Conservation (phyloP, 2,797 vertebrate genomes). For the Epinephelus malabaricus region DNA sequence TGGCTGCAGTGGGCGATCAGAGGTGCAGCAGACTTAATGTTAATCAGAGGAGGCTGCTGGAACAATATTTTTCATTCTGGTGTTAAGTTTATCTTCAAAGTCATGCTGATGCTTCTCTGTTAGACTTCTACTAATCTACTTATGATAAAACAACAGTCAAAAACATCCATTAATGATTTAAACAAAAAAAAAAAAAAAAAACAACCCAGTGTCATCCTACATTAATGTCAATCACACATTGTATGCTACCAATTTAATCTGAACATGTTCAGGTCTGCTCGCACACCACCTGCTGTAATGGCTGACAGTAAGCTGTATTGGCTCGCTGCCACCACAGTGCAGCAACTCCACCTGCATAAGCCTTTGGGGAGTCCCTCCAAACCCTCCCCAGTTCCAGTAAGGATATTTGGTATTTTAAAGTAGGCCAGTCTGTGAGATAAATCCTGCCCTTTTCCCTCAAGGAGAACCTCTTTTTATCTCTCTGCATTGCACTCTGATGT, state of each 20-base stretch:
- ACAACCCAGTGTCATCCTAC: neutral
- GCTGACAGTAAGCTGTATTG: neutral
- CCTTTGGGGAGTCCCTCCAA: constrained; percentile 39
- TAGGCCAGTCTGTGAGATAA: constrained; percentile 71
- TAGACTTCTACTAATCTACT: neutral
- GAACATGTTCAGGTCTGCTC: constrained; percentile 12
- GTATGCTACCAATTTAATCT: neutral
- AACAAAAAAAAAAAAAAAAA: neutral
- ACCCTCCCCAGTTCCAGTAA: constrained; percentile 21
- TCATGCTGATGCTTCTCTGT: neutral
- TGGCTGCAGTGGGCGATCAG: neutral
- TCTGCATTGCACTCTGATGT: constrained; percentile 51
- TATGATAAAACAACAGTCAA: neutral
- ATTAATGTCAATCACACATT: constrained; percentile 3
- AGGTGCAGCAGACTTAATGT: neutral
- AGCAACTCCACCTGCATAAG: constrained; percentile 43
- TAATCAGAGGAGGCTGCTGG: neutral
- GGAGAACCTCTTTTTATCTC: constrained; percentile 67
- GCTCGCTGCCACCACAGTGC: neutral
- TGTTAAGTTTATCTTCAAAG: neutral
- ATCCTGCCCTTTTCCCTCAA: constrained; percentile 68
- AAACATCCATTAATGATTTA: neutral
- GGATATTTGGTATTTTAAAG: constrained; percentile 61
- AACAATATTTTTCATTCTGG: neutral
- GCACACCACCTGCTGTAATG: constrained; percentile 1